These are phyloP conservation scores for Stegana nigrithorax DNA, from an alignment of 2,888 invertebrate species.

Conservation along the genomic window DNA sequence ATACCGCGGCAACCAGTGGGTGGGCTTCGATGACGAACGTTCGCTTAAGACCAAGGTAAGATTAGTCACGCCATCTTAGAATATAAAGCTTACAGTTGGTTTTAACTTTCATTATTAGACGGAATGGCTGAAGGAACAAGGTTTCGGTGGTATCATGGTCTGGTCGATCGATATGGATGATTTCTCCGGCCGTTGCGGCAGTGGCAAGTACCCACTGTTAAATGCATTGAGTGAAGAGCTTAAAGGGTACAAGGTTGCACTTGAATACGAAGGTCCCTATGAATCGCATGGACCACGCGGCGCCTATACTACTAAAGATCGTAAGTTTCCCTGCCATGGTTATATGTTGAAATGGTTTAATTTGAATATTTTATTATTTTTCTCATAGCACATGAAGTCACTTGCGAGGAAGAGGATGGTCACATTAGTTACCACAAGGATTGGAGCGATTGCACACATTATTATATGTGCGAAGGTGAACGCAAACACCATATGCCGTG, in stretches of 20 bases:
- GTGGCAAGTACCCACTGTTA: constrained; percentile 89
- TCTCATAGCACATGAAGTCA: constrained; percentile 86
- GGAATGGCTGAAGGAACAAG: constrained; percentile 93
- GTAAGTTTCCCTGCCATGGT: constrained; percentile 72
- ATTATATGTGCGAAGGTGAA: constrained; percentile 96
- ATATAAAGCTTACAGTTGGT: not conserved
- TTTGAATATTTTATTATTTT: not conserved
- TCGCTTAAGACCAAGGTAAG: constrained; percentile 89
- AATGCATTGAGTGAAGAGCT: constrained; percentile 89
- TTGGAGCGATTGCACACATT: constrained; percentile 91
- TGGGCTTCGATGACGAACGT: constrained; percentile 93
- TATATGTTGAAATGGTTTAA: not conserved
- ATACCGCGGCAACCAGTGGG: constrained; percentile 91
- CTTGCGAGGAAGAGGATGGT: constrained; percentile 93
- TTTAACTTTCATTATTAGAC: constrained; percentile 72
- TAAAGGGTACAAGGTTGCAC: constrained; percentile 81
- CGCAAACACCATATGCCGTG: constrained; percentile 97
- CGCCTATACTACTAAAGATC: constrained; percentile 88
- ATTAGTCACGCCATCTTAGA: not conserved
- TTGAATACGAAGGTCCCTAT: constrained; percentile 89
- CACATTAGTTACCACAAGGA: constrained; percentile 94
- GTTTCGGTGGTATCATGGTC: constrained; percentile 95
- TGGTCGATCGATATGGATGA: constrained; percentile 98
- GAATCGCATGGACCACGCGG: constrained; percentile 78
- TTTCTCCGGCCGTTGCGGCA: constrained; percentile 89